These are phyloP conservation scores for Prionailurus bengalensis DNA, from an alignment of 2,113 vertebrate genomes.

Conservation along the genomic window DNA sequence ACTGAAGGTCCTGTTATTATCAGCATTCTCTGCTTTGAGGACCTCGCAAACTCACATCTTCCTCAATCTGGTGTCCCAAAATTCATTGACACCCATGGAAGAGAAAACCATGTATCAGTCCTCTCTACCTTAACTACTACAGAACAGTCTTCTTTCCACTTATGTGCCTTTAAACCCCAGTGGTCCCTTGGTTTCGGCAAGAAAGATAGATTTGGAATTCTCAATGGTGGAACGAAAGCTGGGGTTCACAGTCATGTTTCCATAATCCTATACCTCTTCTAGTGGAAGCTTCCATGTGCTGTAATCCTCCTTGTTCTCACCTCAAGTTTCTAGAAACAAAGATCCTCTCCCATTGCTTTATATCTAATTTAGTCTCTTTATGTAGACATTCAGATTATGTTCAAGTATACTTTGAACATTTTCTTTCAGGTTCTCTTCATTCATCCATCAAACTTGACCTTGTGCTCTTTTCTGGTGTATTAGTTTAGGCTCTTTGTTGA, in stretches of 20 bases:
- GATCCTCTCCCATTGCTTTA: neutral
- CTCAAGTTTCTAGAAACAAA: neutral
- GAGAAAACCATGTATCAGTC: neutral
- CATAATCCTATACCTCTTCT: neutral
- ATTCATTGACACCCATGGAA: neutral
- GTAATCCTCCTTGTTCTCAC: neutral
- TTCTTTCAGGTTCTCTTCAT: neutral
- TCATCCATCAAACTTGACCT: neutral
- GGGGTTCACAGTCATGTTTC: neutral
- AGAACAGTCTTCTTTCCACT: neutral
- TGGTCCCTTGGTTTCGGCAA: neutral
- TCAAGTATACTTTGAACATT: neutral
- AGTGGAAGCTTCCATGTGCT: neutral
- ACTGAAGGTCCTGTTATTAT: neutral
- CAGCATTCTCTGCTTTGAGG: neutral
- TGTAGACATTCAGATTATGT: neutral
- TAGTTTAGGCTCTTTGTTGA: neutral
- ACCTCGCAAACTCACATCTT: neutral
- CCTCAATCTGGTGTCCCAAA: neutral
- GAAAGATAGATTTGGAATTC: neutral
- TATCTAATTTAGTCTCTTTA: neutral
- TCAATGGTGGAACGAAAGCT: neutral
- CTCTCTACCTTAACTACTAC: neutral
- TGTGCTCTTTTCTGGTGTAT: neutral
- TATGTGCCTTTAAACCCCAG: neutral